These are phyloP conservation scores for Acanthurus tractus DNA, from an alignment of 2,797 vertebrate species.

Conservation along the genomic window DNA sequence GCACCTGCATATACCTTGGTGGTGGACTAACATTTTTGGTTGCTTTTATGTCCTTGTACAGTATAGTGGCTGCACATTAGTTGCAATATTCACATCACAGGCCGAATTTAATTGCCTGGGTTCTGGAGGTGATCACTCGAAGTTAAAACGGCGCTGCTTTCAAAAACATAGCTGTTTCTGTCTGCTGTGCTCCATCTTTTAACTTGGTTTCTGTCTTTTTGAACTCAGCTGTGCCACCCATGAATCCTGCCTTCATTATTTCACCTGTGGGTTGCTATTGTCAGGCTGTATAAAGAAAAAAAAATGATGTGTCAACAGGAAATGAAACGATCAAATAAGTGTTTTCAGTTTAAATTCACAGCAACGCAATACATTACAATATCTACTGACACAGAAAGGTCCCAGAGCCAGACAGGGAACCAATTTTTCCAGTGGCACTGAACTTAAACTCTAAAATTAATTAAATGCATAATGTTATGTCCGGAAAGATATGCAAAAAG, in stretches of 20 bases:
- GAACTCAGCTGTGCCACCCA: slow-evolving; percentile 8
- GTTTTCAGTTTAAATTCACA: slow-evolving; percentile 18
- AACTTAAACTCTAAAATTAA: slow-evolving; percentile 34
- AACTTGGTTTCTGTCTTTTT: neutral
- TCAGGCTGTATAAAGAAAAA: neutral
- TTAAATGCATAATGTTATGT: slow-evolving; percentile 38
- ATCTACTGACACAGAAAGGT: slow-evolving; percentile 12
- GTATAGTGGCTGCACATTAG: slow-evolving; percentile 46
- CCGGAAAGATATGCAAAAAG: slow-evolving; percentile 45
- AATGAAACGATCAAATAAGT: slow-evolving; percentile 19
- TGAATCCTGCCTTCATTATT: slow-evolving; percentile 13
- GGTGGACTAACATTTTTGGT: slow-evolving; percentile 19
- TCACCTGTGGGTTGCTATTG: slow-evolving; percentile 5
- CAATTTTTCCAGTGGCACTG: slow-evolving; percentile 15
- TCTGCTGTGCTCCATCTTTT: slow-evolving; percentile 12
- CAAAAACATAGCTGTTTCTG: slow-evolving; percentile 24
- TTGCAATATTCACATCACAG: slow-evolving; percentile 44
- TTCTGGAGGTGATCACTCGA: slow-evolving; percentile 54
- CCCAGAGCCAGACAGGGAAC: slow-evolving; percentile 25
- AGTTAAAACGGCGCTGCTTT: slow-evolving; percentile 31
- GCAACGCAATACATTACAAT: slow-evolving; percentile 13
- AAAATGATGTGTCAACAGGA: slow-evolving; percentile 10
- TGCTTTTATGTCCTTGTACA: slow-evolving; percentile 29
- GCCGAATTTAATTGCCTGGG: slow-evolving; percentile 39
- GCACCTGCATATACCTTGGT: slow-evolving; percentile 22